Evolutionary conservation across 2,113 vertebrate species (phyloP), one percentile per base, ranked within the genome.

Genomic region (Merops nubicus): DNA sequence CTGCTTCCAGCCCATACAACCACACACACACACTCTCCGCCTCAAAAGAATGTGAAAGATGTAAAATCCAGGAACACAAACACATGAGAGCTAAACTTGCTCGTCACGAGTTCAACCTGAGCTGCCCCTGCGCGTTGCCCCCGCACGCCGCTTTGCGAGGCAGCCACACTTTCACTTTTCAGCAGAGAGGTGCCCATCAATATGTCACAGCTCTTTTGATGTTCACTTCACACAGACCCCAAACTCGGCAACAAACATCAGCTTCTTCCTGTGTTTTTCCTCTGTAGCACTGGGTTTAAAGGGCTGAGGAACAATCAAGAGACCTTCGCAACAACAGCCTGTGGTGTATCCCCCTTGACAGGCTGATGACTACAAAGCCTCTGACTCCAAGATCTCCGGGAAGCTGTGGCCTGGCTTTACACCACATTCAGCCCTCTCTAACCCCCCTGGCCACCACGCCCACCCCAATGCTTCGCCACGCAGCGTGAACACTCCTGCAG

Each of bases 141-240:
- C 26, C 2, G 2, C 14, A 21, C 10, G 6, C 31, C 0, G 0
- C 77, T 60, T 62, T 26, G 17, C 1, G 10, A n/a, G 0, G 5
- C 33, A 38, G 84, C n/a, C 63, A 72, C 0, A 2, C 53, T 72
- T 69, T 1, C 7, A 36, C 29, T 40, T 85, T 3, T 10, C 0
- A 0, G 74, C 68, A 38, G 26, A 70, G 69, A 85, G 38, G 40
- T 85, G 63, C 7, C 2, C 4, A 82, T 76, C 43, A 54, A 29
- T 28, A 73, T 31, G n/a, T 79, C 57, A n/a, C 9, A 12, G 29
- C 33, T 78, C 65, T 73, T 67, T 40, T 36, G 28, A 36, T 43
- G 68, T 4, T 67, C 2, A 4, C 64, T 80, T 86, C 43, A 78
- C 48, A 48, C 26, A 93, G 91, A 74, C 14, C 34, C 31, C 74